Evolutionary conservation across 2,888 invertebrate genomes (phyloP), one percentile per base, ranked within the genome.

Genomic region (Achlya flavicornis): DNA sequence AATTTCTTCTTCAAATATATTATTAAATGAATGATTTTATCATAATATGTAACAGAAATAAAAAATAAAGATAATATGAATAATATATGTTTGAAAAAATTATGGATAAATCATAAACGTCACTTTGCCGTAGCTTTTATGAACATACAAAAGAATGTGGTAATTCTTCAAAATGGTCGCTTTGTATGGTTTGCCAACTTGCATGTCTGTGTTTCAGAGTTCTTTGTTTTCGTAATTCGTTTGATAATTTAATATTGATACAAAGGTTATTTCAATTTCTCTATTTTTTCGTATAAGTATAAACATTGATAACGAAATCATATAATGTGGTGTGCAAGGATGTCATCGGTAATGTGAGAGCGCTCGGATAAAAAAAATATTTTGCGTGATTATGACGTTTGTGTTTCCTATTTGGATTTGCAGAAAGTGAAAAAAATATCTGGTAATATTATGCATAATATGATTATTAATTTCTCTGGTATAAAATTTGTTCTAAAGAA

Each of bases 121-220:
- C 85, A 84, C 71, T 82, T 80, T 79, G 78, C 80, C 78, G 80
- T 83, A 83, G 81, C 81, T 81, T 87, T 86, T 86, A 79, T 71
- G 88, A 90, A 90, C 90, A 87, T 87, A 86, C 88, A 87, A 92
- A 93, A 95, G 95, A 95, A 95, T 95, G 95, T 95, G 95, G 95
- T 95, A 95, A 95, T 95, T 95, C 92, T 94, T 93, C 95, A 96
- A 96, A 95, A 96, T 96, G 96, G 96, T 95, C 95, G 95, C 95
- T 95, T 92, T 92, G 94, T 93, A 93, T 93, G 93, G 94, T 94
- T 94, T 94, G 94, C 94, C 94, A 94, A 94, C 94, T 94, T 94
- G 94, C 92, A 92, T 91, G 92, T 93, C 92, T 90, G 91, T 91
- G 91, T 90, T 92, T 89, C 87, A 85, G 81, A 90, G 89, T 92